phyloP scores from a whole-genome alignment of 2,113 vertebrate genomes.

The Xenopus tropicalis region UCB_Xtro_10.0 CM004448.2:24472001-24472500 shows the following conservation, averaged over 20 bases:
- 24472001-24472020: too few species aligned
- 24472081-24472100: neutral
- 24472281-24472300: conserved; percentile 41
- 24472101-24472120: conserved; percentile 23
- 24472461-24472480: neutral
- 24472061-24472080: too few species aligned
- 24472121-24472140: conserved; percentile 1
- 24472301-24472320: conserved; percentile 37
- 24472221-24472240: conserved; percentile 42
- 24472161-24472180: conserved; percentile 20
- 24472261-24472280: conserved; percentile 28
- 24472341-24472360: conserved; percentile 17
- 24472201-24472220: conserved; percentile 33
- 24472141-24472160: conserved; percentile 17
- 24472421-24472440: conserved; percentile 21
- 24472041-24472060: too few species aligned
- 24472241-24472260: conserved; percentile 38
- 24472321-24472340: conserved; percentile 25
- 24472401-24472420: conserved; percentile 35
- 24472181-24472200: conserved; percentile 33
- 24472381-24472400: conserved; percentile 36
- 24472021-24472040: too few species aligned
- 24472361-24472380: conserved; percentile 5
- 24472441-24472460: conserved; percentile 17
- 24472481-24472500: conserved; percentile 2